Conservation (phyloP, 2,113 vertebrate genomes). For the Miniopterus natalensis region DNA sequence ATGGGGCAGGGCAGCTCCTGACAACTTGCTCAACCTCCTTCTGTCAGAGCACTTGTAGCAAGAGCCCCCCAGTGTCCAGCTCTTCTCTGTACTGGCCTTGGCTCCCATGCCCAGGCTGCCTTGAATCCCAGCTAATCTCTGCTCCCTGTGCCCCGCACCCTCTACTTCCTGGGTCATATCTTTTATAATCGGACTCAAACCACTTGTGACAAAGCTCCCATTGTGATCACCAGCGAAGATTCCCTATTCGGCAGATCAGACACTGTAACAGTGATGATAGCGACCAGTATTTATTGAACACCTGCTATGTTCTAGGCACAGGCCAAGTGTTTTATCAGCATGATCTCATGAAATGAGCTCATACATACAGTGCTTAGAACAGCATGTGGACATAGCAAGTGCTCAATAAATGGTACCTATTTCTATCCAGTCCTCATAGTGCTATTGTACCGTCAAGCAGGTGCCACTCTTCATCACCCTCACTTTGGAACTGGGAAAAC, state of each 20-base stretch:
- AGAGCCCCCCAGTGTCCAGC: not conserved
- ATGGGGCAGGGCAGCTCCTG: not conserved
- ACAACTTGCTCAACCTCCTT: not conserved
- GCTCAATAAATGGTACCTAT: not conserved
- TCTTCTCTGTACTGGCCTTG: not conserved
- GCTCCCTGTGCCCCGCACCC: not conserved
- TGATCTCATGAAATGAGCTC: not conserved
- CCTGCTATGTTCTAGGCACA: not conserved
- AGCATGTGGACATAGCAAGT: not conserved
- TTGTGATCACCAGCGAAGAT: not conserved
- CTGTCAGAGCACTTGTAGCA: not conserved
- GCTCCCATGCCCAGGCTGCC: not conserved
- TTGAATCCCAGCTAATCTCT: not conserved
- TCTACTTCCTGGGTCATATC: not conserved
- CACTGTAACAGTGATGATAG: not conserved
- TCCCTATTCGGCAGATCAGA: not conserved
- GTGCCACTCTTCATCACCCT: not conserved
- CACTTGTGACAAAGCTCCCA: not conserved
- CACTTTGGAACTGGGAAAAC: not conserved
- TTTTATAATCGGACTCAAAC: not conserved
- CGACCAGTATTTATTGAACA: not conserved
- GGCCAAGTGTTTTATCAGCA: accelerated
- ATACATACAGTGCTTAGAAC: not conserved
- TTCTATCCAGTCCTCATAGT: not conserved
- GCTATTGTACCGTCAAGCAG: not conserved